Conservation (phyloP, 2,888 invertebrate species). For the Microdon myrmicae region DNA sequence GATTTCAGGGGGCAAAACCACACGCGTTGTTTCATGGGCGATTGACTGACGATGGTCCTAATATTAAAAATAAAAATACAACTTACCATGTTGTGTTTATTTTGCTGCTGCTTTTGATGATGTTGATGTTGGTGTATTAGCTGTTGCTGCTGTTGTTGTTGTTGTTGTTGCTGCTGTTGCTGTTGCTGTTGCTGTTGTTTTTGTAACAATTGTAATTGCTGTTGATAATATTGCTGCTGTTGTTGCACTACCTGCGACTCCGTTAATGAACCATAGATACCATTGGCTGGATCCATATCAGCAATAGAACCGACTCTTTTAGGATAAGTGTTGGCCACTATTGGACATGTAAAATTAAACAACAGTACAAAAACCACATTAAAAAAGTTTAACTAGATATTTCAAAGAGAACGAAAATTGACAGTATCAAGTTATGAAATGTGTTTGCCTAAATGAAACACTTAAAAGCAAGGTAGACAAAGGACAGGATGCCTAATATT, state of each 20-base stretch:
- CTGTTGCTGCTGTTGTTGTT: constrained; percentile 52
- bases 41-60: not conserved
- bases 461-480: constrained; percentile 24
- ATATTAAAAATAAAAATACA: constrained; percentile 7
- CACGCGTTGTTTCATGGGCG: too few relatives aligned
- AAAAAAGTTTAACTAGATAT: constrained; percentile 1
- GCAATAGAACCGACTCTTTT: constrained; percentile 89
- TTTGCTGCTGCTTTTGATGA: constrained; percentile 55
- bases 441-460: constrained; percentile 17
- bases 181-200: constrained; percentile 49
- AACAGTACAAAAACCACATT: constrained; percentile 5
- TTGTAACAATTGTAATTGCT: constrained; percentile 41
- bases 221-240: constrained; percentile 61
- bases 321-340: constrained; percentile 66
- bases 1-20: too few relatives aligned
- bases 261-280: constrained; percentile 78
- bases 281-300: constrained; percentile 94
- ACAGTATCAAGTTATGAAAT: constrained; percentile 5
- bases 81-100: constrained; percentile 59
- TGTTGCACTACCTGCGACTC: constrained; percentile 65
- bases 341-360: constrained; percentile 9
- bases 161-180: constrained; percentile 54
- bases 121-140: constrained; percentile 53
- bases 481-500: constrained; percentile 15
- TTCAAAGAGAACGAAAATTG: not conserved